These are phyloP conservation scores for Rhagonycha fulva DNA, from an alignment of 2,888 invertebrate genomes.

Conservation along the genomic window DNA sequence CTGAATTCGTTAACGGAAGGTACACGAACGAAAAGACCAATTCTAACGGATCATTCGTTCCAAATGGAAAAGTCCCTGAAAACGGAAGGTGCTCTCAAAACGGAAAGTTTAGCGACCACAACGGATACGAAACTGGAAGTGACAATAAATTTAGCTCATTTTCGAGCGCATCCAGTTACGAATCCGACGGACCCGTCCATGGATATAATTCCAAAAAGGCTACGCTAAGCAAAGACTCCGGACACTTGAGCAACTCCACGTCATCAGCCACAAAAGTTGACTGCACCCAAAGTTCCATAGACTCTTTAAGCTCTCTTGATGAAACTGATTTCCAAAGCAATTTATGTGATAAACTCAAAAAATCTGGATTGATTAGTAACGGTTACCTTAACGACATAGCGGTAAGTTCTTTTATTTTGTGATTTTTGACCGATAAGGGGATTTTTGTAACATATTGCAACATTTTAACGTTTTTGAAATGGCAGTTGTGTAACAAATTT, in stretches of 20 bases:
- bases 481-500: slow-evolving; percentile 10
- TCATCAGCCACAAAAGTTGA: slow-evolving; percentile 50
- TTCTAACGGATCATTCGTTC: slow-evolving; percentile 17
- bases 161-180: slow-evolving; percentile 52
- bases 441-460: slow-evolving; percentile 23
- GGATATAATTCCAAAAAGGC: slow-evolving; percentile 16
- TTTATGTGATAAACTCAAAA: slow-evolving; percentile 49
- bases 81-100: slow-evolving; percentile 33
- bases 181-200: slow-evolving; percentile 46
- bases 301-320: slow-evolving; percentile 54
- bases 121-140: slow-evolving; percentile 51
- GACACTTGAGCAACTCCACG: slow-evolving; percentile 49
- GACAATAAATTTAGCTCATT: slow-evolving; percentile 51
- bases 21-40: slow-evolving; percentile 33
- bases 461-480: not conserved
- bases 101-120: slow-evolving; percentile 45
- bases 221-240: slow-evolving; percentile 51
- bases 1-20: slow-evolving; percentile 48
- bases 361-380: slow-evolving; percentile 44
- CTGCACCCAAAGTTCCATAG: slow-evolving; percentile 52
- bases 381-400: slow-evolving; percentile 39
- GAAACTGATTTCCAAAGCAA: slow-evolving; percentile 50
- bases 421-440: not conserved
- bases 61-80: slow-evolving; percentile 8
- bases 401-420: slow-evolving; percentile 31